phyloP scores from a whole-genome alignment of 2,888 invertebrate species.

The Ypsolopha scabrella region DNA sequence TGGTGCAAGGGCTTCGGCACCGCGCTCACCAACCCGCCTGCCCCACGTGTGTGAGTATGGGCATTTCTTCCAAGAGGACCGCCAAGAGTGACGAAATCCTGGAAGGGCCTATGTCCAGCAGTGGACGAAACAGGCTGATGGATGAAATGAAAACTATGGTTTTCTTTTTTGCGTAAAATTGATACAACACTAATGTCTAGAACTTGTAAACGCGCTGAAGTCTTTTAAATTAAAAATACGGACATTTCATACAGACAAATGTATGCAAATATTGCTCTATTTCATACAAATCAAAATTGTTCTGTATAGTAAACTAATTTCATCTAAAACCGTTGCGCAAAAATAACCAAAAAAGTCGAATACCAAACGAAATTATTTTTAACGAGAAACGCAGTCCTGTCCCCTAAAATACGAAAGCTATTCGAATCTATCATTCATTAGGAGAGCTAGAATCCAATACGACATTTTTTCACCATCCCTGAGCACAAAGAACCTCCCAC shows the following conservation, averaged over 20 bases:
- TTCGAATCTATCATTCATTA: slow-evolving; percentile 67
- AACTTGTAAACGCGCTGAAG: slow-evolving; percentile 7
- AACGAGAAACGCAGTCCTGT: slow-evolving; percentile 6
- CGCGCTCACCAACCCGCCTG: too few species aligned
- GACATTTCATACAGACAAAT: too few species aligned
- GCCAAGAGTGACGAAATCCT: too few species aligned
- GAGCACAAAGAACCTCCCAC: slow-evolving; percentile 65
- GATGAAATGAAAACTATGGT: too few species aligned
- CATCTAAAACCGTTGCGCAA: slow-evolving; percentile 4
- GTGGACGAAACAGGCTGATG: too few species aligned
- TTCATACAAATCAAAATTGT: too few species aligned
- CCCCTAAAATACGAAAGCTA: slow-evolving; percentile 17
- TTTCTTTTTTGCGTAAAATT: neutral
- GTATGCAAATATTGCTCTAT: too few species aligned
- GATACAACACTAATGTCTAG: slow-evolving; percentile 4
- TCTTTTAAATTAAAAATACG: slow-evolving; percentile 3
- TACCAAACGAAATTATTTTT: slow-evolving; percentile 4
- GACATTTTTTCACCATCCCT: slow-evolving; percentile 67
- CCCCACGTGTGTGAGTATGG: too few species aligned
- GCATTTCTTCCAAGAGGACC: too few species aligned
- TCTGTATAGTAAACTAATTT: neutral
- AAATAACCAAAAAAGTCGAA: slow-evolving; percentile 10
- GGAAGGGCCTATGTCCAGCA: too few species aligned
- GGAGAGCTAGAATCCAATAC: slow-evolving; percentile 67
- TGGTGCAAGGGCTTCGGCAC: too few species aligned